Conservation (phyloP, 1,140 invertebrate genomes). For the Drosophila truncata region DNA sequence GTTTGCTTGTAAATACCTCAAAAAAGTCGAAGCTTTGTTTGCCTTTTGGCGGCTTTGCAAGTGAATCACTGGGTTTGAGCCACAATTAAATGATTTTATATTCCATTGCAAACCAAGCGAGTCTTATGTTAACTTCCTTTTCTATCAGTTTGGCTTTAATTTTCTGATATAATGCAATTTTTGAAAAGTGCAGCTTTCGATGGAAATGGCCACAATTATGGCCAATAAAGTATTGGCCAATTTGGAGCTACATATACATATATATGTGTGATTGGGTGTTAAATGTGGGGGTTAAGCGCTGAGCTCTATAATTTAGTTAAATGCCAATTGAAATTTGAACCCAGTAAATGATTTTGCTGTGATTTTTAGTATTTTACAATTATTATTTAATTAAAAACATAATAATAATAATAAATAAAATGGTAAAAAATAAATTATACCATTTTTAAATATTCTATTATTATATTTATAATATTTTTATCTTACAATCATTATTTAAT, state of each 20-base stretch:
- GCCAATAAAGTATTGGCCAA: slow-evolving; percentile 1
- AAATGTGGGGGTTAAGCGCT: slow-evolving; percentile 8
- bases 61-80: slow-evolving; percentile 1
- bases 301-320: slow-evolving; percentile 15
- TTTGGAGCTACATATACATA: neutral
- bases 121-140: slow-evolving; percentile 7
- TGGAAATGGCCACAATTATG: slow-evolving; percentile 9
- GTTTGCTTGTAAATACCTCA: slow-evolving; percentile 13
- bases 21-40: slow-evolving; percentile 5
- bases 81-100: slow-evolving; percentile 3
- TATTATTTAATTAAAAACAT: neutral
- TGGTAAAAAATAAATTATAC: too few species aligned
- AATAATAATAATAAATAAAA: too few species aligned
- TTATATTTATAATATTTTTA: neutral
- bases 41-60: slow-evolving; percentile 13
- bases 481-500: too few species aligned
- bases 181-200: neutral
- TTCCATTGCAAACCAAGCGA: neutral
- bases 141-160: too few species aligned
- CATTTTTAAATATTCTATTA: too few species aligned
- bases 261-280: neutral
- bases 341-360: neutral
- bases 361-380: neutral
- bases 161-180: neutral
- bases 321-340: neutral